Evolutionary conservation across 2,888 invertebrate species (phyloP).

Genomic region (Dicycla oo): DNA sequence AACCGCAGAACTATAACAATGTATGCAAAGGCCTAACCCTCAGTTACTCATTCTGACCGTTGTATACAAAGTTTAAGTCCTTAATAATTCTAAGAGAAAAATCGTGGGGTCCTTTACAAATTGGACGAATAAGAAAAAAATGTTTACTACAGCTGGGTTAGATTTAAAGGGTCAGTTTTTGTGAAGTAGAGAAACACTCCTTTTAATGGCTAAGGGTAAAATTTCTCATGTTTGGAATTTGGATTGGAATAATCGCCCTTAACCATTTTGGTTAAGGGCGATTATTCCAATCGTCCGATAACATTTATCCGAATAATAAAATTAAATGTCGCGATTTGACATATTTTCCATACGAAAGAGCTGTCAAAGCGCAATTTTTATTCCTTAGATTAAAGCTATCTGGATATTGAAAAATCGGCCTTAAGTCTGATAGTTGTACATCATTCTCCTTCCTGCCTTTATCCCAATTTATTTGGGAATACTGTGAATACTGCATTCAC

Average conservation of each 20-base stretch:
- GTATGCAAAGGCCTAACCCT: constrained; percentile 28
- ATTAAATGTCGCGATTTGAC: no score
- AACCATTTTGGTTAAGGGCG: no score
- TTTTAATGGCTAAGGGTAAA: background rate
- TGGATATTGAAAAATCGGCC: no score
- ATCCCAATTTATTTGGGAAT: background rate
- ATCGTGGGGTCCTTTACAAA: constrained; percentile 56
- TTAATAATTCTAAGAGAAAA: constrained; percentile 60
- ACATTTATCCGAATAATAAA: no score
- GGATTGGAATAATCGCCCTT: no score
- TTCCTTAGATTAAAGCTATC: no score
- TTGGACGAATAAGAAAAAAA: constrained; percentile 53
- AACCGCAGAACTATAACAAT: constrained; percentile 31
- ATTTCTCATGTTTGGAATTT: constrained; percentile 1
- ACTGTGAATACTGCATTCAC: no score
- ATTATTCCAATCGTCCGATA: no score
- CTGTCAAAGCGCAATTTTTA: no score
- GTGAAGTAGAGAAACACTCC: constrained; percentile 1
- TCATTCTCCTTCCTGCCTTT: background rate
- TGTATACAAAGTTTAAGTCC: constrained; percentile 40
- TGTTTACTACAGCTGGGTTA: constrained; percentile 27
- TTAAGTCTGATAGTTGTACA: background rate
- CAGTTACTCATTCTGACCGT: constrained; percentile 39
- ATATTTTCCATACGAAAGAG: no score
- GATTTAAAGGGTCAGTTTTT: constrained; percentile 20